Percentiles rank a stretch among this genome's conserved stretches.
These are phyloP conservation scores for Cydia strobilella DNA, from an alignment of 1,140 invertebrate genomes.

Conservation along the genomic window DNA sequence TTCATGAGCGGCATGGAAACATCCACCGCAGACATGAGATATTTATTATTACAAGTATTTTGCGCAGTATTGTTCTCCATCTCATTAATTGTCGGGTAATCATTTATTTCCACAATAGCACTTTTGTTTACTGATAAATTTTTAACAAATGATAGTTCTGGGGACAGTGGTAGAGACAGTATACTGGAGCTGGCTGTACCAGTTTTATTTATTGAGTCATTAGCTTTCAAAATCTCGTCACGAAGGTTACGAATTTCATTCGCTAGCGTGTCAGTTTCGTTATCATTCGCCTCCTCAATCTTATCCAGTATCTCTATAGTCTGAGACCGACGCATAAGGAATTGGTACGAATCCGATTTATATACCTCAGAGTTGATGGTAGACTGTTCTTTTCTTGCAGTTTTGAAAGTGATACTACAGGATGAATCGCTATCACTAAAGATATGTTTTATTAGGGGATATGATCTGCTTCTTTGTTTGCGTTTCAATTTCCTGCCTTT, in stretches of 20 bases:
- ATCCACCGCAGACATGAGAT: conserved; percentile 49
- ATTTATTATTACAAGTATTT: conserved; percentile 47
- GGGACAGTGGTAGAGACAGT: conserved; percentile 63
- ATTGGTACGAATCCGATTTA: conserved; percentile 65
- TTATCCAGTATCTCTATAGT: conserved; percentile 44
- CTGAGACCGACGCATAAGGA: conserved; percentile 47
- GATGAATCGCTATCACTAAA: conserved; percentile 53
- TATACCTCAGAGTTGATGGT: conserved; percentile 56
- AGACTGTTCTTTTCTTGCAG: conserved; percentile 48
- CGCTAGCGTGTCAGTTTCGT: neutral
- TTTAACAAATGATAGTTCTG: conserved; percentile 70
- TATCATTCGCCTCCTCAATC: conserved; percentile 51
- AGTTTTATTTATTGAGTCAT: conserved; percentile 23
- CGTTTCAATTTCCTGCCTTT: conserved; percentile 36
- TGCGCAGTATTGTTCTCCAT: conserved; percentile 35
- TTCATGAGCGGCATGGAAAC: conserved; percentile 60
- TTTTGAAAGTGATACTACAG: conserved; percentile 38
- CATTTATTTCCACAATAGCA: conserved; percentile 41
- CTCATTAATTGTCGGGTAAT: conserved; percentile 45
- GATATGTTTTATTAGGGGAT: conserved; percentile 39
- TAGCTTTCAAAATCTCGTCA: conserved; percentile 20
- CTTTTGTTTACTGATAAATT: conserved; percentile 64
- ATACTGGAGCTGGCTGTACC: conserved; percentile 56
- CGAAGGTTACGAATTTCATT: neutral
- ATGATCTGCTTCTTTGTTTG: conserved; percentile 42